Evolutionary conservation across 1,140 invertebrate species (phyloP).

Genomic region (Drosophila serrata): DNA sequence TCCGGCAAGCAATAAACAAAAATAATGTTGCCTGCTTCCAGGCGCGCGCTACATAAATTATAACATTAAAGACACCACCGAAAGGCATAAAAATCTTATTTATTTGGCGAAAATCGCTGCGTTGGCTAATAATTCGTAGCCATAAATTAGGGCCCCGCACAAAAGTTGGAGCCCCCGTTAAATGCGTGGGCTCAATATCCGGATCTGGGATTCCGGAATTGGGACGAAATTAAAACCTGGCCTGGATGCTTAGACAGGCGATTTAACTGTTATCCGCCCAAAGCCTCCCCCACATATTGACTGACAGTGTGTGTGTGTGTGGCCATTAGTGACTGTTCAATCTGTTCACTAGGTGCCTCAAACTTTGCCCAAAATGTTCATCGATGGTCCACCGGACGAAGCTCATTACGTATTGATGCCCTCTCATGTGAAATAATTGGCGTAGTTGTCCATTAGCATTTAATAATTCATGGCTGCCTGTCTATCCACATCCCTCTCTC

Average conservation of each 20-base stretch:
- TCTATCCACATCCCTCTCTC: slow-evolving; percentile 4
- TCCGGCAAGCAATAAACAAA: slow-evolving; percentile 63
- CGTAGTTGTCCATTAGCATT: slow-evolving; percentile 69
- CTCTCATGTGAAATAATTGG: slow-evolving; percentile 79
- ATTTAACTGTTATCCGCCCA: slow-evolving; percentile 23
- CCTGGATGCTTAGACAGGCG: slow-evolving; percentile 29
- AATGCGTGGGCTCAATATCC: slow-evolving; percentile 20
- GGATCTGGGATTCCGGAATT: slow-evolving; percentile 7
- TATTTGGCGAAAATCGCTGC: slow-evolving; percentile 71
- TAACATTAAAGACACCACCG: slow-evolving; percentile 66
- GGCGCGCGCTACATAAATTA: slow-evolving; percentile 71
- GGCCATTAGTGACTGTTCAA: slow-evolving; percentile 46
- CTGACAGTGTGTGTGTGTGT: neutral
- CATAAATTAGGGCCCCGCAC: slow-evolving; percentile 68
- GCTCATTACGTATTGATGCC: slow-evolving; percentile 75
- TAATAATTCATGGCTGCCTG: slow-evolving; percentile 71
- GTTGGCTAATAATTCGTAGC: slow-evolving; percentile 66
- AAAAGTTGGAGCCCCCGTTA: slow-evolving; percentile 36
- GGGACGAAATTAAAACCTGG: slow-evolving; percentile 70
- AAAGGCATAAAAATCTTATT: slow-evolving; percentile 65
- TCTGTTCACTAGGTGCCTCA: slow-evolving; percentile 61
- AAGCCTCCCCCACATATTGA: neutral
- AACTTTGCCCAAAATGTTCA: slow-evolving; percentile 18
- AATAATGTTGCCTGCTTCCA: slow-evolving; percentile 59
- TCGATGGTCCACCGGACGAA: slow-evolving; percentile 37